phyloP scores from a whole-genome alignment of 2,113 vertebrate genomes.

The Dasypus novemcinctus region DNA sequence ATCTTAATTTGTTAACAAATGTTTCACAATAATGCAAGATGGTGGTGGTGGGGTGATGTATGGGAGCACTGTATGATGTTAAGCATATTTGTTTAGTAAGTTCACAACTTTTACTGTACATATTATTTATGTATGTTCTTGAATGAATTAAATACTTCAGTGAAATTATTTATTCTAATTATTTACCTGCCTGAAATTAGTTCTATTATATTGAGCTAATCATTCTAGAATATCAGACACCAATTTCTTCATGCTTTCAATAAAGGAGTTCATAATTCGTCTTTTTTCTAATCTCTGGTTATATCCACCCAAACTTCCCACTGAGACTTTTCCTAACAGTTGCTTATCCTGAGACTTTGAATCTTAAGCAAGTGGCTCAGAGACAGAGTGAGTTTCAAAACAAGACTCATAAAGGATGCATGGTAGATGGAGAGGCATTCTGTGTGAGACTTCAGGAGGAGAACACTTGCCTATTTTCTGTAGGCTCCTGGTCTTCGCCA shows the following conservation, averaged over 20 bases:
- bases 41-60: no score
- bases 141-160: no score
- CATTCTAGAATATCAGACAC: not conserved
- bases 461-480: not conserved
- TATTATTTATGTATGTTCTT: no score
- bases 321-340: not conserved
- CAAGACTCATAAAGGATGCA: not conserved
- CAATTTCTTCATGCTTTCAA: not conserved
- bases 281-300: not conserved
- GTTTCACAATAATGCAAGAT: no score
- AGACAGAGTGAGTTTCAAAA: not conserved
- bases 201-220: not conserved
- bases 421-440: not conserved
- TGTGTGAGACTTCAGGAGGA: not conserved
- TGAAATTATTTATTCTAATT: not conserved
- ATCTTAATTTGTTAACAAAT: no score
- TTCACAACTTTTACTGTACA: no score
- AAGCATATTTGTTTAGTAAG: no score
- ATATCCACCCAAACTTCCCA: not conserved
- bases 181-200: not conserved
- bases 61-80: no score
- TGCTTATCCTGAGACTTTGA: not conserved
- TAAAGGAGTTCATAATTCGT: not conserved
- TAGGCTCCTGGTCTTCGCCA: not conserved
- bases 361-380: not conserved